A percentile compares a stretch with the other conserved stretches of the same genome.
Conservation (phyloP, 2,888 invertebrate genomes). For the Hydrotaea cyrtoneurina region DNA sequence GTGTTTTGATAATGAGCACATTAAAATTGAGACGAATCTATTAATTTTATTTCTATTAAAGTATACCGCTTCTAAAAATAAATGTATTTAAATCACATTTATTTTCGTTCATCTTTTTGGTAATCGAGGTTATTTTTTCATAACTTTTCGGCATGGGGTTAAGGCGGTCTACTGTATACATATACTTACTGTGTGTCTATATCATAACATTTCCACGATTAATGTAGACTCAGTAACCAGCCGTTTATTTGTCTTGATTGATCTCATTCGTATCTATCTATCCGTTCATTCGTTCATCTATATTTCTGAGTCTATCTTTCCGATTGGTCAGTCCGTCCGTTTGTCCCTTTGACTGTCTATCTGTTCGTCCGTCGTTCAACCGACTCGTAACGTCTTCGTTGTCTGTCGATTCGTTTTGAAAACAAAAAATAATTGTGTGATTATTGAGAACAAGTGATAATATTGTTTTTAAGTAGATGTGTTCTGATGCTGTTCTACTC, state of each 20-base stretch:
- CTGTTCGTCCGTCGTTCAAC: not conserved
- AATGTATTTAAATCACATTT: too few relatives aligned
- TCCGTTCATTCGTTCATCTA: slow-evolving; percentile 47
- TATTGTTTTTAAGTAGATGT: slow-evolving; percentile 80
- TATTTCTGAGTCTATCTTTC: slow-evolving; percentile 5
- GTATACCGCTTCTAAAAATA: too few relatives aligned
- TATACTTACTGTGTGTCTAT: slow-evolving; percentile 6
- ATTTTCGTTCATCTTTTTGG: too few relatives aligned
- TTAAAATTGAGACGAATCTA: too few relatives aligned
- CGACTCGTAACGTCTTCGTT: not conserved
- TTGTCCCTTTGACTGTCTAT: slow-evolving; percentile 40
- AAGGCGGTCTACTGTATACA: too few relatives aligned
- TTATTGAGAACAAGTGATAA: slow-evolving; percentile 80
- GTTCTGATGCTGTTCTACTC: slow-evolving; percentile 71
- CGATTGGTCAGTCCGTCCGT: not conserved
- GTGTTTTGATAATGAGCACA: too few relatives aligned
- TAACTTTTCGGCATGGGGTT: too few relatives aligned
- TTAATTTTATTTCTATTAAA: too few relatives aligned
- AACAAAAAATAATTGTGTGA: slow-evolving; percentile 63
- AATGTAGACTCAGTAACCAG: not conserved
- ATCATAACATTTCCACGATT: slow-evolving; percentile 26
- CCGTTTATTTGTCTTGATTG: not conserved
- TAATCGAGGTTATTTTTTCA: too few relatives aligned
- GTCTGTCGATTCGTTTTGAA: slow-evolving; percentile 50
- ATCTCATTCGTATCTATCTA: slow-evolving; percentile 35